Conservation (phyloP, 2,113 vertebrate species). For the Piprites chloris region DNA sequence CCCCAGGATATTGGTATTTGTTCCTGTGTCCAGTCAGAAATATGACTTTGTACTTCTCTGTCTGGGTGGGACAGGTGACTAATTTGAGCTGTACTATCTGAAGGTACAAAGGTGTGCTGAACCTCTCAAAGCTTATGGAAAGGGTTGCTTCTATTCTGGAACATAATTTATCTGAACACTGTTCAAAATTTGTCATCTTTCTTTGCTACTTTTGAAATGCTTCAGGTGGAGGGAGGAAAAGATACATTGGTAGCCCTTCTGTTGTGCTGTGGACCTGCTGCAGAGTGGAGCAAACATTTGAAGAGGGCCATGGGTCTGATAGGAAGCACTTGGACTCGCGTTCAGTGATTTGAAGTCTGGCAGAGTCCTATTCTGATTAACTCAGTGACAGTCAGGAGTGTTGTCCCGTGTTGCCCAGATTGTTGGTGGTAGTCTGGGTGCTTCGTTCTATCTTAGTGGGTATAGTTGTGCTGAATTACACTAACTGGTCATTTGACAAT, state of each 20-base stretch:
- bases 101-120: background rate
- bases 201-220: background rate
- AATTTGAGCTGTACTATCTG: background rate
- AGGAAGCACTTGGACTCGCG: background rate
- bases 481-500: background rate
- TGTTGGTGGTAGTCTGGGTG: background rate
- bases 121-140: background rate
- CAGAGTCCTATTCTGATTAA: background rate
- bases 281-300: background rate
- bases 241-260: background rate
- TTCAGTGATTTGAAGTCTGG: background rate
- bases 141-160: background rate
- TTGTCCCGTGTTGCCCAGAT: background rate
- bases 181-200: background rate
- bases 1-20: background rate
- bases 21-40: background rate
- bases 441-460: background rate
- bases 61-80: background rate
- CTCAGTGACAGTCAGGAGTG: background rate
- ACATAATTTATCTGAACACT: background rate
- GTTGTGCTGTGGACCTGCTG: background rate
- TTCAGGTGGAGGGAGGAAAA: background rate
- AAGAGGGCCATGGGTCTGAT: background rate
- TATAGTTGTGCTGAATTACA: background rate
- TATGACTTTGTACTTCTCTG: fast-evolving